These are phyloP conservation scores for Pseudomyrmex sp. DNA, from an alignment of 1,140 invertebrate species.

Conservation along the genomic window DNA sequence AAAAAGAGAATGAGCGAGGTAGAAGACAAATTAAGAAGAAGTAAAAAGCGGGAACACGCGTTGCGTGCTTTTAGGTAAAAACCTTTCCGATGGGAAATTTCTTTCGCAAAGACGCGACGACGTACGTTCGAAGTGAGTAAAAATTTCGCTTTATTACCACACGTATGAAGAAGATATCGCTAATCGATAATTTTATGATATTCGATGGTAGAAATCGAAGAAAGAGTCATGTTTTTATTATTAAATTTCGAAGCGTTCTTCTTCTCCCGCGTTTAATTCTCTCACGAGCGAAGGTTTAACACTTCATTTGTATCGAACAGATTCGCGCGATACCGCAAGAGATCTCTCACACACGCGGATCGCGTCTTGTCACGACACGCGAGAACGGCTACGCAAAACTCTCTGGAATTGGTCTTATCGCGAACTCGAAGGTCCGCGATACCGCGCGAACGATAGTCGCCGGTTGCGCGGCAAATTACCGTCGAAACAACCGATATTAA, in stretches of 20 bases:
- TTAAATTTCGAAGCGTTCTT: not conserved
- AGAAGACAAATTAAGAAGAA: not conserved
- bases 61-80: constrained; percentile 22
- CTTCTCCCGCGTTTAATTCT: constrained; percentile 2
- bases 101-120: constrained; percentile 8
- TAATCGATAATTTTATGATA: not conserved
- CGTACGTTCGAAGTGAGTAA: constrained; percentile 9
- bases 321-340: constrained; percentile 36
- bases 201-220: not conserved
- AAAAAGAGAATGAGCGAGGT: constrained; percentile 10
- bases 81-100: not conserved
- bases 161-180: not conserved
- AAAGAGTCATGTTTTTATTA: not conserved
- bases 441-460: constrained; percentile 40
- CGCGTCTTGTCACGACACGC: constrained; percentile 78
- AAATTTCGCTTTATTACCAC: not conserved
- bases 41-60: constrained; percentile 7
- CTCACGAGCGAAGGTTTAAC: constrained; percentile 53
- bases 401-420: constrained; percentile 64
- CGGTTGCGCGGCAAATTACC: constrained; percentile 73
- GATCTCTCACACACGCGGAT: constrained; percentile 48
- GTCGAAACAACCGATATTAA: constrained; percentile 82
- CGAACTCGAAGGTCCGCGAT: constrained; percentile 33
- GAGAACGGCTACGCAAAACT: constrained; percentile 33
- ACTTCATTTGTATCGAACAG: constrained; percentile 58